Conservation (phyloP, 2,888 invertebrate genomes). For the Eupithecia vulgata region DNA sequence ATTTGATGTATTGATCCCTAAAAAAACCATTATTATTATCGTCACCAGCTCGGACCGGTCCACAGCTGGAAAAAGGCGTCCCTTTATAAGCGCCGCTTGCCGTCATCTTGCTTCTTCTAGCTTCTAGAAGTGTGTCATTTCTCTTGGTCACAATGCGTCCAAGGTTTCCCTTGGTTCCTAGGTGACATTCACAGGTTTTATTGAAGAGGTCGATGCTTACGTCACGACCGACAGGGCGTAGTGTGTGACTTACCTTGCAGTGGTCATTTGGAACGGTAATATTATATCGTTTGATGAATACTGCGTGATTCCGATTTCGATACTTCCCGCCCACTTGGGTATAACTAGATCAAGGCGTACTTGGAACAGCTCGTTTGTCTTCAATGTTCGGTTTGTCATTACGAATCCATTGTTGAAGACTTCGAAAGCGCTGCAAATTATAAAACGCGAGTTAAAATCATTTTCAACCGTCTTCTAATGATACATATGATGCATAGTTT, state of each 20-base stretch:
- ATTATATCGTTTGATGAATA: constrained; percentile 94
- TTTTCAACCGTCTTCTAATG: neutral
- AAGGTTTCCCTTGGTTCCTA: too few species aligned
- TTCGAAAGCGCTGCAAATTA: constrained; percentile 88
- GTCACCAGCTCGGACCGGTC: too few species aligned
- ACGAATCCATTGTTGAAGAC: constrained; percentile 98
- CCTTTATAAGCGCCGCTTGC: too few species aligned
- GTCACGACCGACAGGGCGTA: neutral
- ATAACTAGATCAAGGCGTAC: constrained; percentile 95
- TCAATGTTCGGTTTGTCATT: constrained; percentile 92
- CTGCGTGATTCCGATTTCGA: constrained; percentile 96
- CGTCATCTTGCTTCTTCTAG: too few species aligned
- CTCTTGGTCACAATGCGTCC: too few species aligned
- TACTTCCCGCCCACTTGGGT: constrained; percentile 97
- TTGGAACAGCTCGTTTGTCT: constrained; percentile 95
- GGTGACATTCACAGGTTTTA: too few species aligned
- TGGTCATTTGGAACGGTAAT: constrained; percentile 97
- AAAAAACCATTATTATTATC: too few species aligned
- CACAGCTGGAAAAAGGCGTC: too few species aligned
- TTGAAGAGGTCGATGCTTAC: neutral
- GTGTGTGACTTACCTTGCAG: constrained; percentile 86
- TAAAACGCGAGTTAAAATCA: neutral
- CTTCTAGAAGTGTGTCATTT: too few species aligned
- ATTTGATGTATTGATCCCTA: too few species aligned
- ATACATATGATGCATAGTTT: too few species aligned